Evolutionary conservation across 2,888 invertebrate species (phyloP).

Genomic region (Scaptomyza reducta): DNA sequence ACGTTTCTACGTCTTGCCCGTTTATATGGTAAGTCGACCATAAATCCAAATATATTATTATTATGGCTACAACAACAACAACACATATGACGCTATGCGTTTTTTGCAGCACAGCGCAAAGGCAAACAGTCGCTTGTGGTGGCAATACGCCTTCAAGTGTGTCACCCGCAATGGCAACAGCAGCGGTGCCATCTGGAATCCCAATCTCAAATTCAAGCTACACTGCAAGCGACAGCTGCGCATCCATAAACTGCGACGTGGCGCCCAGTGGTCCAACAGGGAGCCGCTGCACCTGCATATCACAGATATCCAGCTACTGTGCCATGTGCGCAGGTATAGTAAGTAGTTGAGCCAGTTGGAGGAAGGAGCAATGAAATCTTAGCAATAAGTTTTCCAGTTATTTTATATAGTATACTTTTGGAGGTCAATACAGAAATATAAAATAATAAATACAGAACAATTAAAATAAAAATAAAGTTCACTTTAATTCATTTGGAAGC

Average conservation of each 20-base stretch:
- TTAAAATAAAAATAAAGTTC: not conserved
- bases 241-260: slow-evolving; percentile 56
- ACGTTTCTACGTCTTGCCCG: slow-evolving; percentile 74
- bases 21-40: slow-evolving; percentile 70
- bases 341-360: slow-evolving; percentile 6
- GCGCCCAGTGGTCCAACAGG: slow-evolving; percentile 52
- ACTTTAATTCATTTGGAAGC: not conserved
- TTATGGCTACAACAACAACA: slow-evolving; percentile 27
- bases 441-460: too few species aligned
- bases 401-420: slow-evolving; percentile 37
- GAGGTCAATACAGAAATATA: slow-evolving; percentile 15
- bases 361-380: too few species aligned
- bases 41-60: slow-evolving; percentile 37
- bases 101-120: slow-evolving; percentile 66
- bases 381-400: not conserved
- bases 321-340: slow-evolving; percentile 51
- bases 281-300: slow-evolving; percentile 65
- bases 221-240: slow-evolving; percentile 71
- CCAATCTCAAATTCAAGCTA: slow-evolving; percentile 66
- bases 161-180: slow-evolving; percentile 51
- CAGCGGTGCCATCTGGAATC: slow-evolving; percentile 54
- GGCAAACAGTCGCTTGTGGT: slow-evolving; percentile 70
- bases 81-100: not conserved
- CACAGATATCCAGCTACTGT: slow-evolving; percentile 65
- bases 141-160: slow-evolving; percentile 74